A percentile compares a stretch with the other conserved stretches of the same genome.
These are phyloP conservation scores for Tachysurus fulvidraco DNA, from an alignment of 2,113 vertebrate genomes.

Conservation along the genomic window DNA sequence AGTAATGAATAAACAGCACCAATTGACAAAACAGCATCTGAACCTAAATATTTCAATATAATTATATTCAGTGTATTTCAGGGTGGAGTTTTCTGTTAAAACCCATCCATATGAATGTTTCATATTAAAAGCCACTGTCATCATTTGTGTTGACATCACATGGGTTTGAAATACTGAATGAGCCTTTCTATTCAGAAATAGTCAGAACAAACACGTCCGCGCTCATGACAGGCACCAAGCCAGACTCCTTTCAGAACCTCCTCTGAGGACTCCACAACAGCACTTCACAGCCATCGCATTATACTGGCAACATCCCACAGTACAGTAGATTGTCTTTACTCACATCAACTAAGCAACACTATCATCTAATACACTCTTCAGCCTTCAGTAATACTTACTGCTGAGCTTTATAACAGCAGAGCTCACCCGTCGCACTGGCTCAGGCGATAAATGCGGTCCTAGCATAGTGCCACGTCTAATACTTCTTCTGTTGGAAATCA, in stretches of 20 bases:
- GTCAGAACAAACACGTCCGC: constrained; percentile 3
- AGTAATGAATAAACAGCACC: background rate
- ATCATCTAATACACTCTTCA: background rate
- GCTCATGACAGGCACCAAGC: constrained; percentile 9
- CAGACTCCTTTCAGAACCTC: constrained; percentile 27
- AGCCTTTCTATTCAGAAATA: constrained; percentile 37
- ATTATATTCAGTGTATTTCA: background rate
- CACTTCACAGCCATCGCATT: constrained; percentile 3
- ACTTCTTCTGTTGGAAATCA: constrained; percentile 4
- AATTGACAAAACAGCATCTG: background rate
- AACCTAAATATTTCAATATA: background rate
- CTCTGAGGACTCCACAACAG: constrained; percentile 29
- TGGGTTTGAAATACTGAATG: constrained; percentile 15
- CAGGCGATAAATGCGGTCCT: constrained; percentile 64
- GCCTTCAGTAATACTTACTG: constrained; percentile 64
- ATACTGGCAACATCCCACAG: constrained; percentile 33
- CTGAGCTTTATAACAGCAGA: constrained; percentile 70
- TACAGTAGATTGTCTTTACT: background rate
- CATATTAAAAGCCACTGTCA: background rate
- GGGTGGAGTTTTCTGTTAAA: background rate
- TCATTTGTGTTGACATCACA: constrained; percentile 10
- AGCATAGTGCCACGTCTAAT: constrained; percentile 55
- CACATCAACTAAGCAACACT: background rate
- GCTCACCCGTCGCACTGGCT: constrained; percentile 65
- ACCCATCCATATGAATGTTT: background rate